Evolutionary conservation across 2,113 vertebrate genomes (phyloP), one percentile per base, ranked within the genome.

Genomic region (Sprattus sprattus): DNA sequence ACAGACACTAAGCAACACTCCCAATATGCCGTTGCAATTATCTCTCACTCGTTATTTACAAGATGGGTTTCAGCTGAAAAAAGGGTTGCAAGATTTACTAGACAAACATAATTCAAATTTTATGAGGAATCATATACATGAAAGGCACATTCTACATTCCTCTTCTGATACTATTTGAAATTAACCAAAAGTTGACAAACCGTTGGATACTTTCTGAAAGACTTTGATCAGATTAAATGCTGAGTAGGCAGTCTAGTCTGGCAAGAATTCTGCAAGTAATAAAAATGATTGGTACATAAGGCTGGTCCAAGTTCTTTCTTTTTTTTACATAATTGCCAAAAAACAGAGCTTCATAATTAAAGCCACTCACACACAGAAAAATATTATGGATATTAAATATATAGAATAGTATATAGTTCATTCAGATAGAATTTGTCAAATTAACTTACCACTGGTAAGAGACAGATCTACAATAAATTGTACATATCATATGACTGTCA

Each of bases 71-170:
- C 89, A 87, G 86, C 81, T 90, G 86, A 54, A 84, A 82, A 82
- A 60, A 87, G 83, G 84, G 84, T 45, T 81, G 78, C 88, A 86
- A 88, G 87, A 92, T 89, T 88, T 90, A 90, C 90, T 88, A 89
- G 88, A 85, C 87, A 60, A 60, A 10, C 89, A 93, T 91, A 85
- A 91, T 85, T 90, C 84, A 81, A 32, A 86, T 80, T 87, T 88
- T 89, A 88, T 87, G 83, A 89, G 50, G 83, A 82, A 88, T 90
- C 87, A 88, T 71, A 71, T 64, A 87, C 82, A 89, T 85, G 81
- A 88, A 89, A 91, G 86, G 84, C 83, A 84, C 54, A 71, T 50
- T 82, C 67, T 46, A 28, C 83, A 85, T 88, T 87, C 86, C 81
- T 88, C 85, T 45, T 67, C 22, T 22, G 54, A 78, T 67, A 78